Base-by-base conservation (phyloP, 2,888 invertebrate species). In the Linyphia triangularis region DNA sequence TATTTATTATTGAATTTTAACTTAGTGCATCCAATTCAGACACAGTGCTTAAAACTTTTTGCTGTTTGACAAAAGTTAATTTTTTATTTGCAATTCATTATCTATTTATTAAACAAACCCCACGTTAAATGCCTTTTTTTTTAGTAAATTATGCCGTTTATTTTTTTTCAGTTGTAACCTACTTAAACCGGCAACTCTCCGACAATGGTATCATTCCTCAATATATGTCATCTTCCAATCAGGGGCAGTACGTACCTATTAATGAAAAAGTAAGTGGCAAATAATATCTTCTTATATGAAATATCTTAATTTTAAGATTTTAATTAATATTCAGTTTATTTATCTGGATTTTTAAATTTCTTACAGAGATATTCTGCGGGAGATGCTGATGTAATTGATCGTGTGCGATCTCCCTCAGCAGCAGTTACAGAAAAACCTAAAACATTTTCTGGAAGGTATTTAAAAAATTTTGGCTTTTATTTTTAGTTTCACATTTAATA, bases 121-220 rank as follows among this genome's bases (percentile, higher is more conserved):
- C 13, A 10, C 7, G 13, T 13, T 13, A 7, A 59, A 13, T 1
- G 22, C 3, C 16, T 65, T n/a, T n/a, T n/a, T n/a, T n/a, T n/a
- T n/a, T n/a, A n/a, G n/a, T n/a, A n/a, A n/a, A n/a, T 16, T 63
- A 9, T 28, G 5, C 10, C 16, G 9, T 19, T 24, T 37, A 24
- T 70, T 22, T 37, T 69, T 37, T 88, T 92, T 13, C 90, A 93
- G 93, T 93, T 61, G 93, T 93, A 37, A 92, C 92, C 79, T 93
- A 93, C 92, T 90, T 93, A 90, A 93, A 93, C 90, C 93, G 93
- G 88, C 93, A 93, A 91, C 82, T 91, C 22, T 78, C 69, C 2
- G 84, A 89, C 19, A 33, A 33, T 2, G 26, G 78, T 22, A 51
- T 70, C 16, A 33, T 84, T 24, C 85, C 78, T 61, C 78, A 70